phyloP scores from a whole-genome alignment of 2,113 vertebrate species.

The Prolemur simus region DNA sequence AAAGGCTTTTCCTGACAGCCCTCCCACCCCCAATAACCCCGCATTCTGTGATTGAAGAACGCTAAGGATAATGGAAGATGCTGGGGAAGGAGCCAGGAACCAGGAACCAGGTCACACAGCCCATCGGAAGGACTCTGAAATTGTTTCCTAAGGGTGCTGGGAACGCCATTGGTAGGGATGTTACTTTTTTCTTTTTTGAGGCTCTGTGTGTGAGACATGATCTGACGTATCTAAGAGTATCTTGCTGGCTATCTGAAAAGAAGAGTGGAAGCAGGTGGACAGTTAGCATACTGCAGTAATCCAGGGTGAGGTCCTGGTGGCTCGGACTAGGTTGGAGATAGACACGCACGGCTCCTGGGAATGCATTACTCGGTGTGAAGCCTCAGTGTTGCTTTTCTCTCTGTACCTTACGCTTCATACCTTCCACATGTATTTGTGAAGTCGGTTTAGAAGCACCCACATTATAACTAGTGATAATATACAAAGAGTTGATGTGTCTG shows the following conservation, averaged over 20 bases:
- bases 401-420: background rate
- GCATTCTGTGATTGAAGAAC: background rate
- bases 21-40: background rate
- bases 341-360: background rate
- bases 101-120: background rate
- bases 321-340: background rate
- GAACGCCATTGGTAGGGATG: too few relatives aligned
- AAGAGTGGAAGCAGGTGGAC: background rate
- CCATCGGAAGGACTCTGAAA: too few relatives aligned
- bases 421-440: background rate
- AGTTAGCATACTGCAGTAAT: background rate
- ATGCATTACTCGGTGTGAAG: background rate
- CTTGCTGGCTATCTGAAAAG: background rate
- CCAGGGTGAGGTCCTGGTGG: background rate
- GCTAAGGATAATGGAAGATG: background rate
- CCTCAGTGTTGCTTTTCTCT: background rate
- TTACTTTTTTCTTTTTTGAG: background rate
- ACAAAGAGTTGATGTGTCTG: background rate
- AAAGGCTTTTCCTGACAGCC: background rate
- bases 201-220: background rate
- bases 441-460: background rate
- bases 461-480: too few relatives aligned
- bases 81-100: background rate
- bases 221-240: background rate
- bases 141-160: background rate